These are phyloP conservation scores for Ctenodactylus gundi DNA, from an alignment of 2,113 vertebrate species.

Conservation along the genomic window DNA sequence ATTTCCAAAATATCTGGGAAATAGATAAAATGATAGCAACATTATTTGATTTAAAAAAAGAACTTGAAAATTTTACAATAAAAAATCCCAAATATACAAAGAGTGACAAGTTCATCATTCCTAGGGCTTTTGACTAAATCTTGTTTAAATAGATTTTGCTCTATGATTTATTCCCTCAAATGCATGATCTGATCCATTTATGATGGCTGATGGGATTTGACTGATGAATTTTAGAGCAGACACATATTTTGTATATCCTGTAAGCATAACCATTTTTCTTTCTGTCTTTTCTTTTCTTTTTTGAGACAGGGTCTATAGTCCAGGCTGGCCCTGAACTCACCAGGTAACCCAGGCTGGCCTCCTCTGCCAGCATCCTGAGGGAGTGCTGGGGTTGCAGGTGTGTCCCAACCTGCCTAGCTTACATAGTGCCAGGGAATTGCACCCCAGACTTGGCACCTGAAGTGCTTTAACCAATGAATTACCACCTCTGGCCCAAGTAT, in stretches of 20 bases:
- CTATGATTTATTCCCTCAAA: neutral
- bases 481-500: too few species aligned
- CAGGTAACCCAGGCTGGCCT: too few species aligned
- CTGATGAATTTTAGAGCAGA: neutral
- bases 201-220: neutral
- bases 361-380: too few species aligned
- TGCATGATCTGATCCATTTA: neutral
- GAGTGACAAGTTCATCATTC: neutral
- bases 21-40: neutral
- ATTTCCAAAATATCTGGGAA: neutral
- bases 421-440: too few species aligned
- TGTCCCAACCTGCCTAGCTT: too few species aligned
- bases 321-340: too few species aligned
- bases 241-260: neutral
- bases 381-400: too few species aligned
- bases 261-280: neutral
- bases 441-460: too few species aligned
- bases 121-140: neutral
- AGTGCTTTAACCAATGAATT: too few species aligned
- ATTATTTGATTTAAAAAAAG: neutral
- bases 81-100: neutral
- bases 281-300: too few species aligned
- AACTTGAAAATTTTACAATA: neutral
- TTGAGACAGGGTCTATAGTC: too few species aligned
- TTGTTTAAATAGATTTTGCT: neutral